Evolutionary conservation across 2,888 invertebrate species (phyloP), one percentile per base, ranked within the genome.

Genomic region (Drosophila borborema): DNA sequence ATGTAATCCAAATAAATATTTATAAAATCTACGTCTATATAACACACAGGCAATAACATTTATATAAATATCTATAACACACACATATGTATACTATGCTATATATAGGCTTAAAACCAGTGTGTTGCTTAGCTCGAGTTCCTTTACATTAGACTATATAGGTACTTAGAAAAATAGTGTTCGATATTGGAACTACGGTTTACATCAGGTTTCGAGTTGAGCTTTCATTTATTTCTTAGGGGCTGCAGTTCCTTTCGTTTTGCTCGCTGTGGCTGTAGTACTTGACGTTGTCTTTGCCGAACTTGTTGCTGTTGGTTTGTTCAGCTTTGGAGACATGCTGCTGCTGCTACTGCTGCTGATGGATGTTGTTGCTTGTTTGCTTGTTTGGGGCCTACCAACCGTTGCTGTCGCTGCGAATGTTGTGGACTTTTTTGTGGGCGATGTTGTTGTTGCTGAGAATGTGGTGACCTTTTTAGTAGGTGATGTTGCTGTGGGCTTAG

Each of bases 91-190:
- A 36, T 51, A 38, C 45, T 41, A 54, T 28, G 6, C 28, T 28
- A 28, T 28, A 59, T 61, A 64, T 60, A 55, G 18, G 59, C 40
- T 68, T 63, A 43, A 51, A 62, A 75, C 46, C 38, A 53, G 45
- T 16, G 14, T 34, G 56, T 51, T 46, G 69, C 79, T 72, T 72
- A 81, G 74, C 79, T 86, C 69, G 54, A 62, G 10, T 40, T 72
- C 43, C 54, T 65, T 65, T 63, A 54, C 53, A 64, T 60, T 55
- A 53, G 55, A 51, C 28, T 79, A 79, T 60, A 59, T 76, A 79
- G 55, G 60, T 72, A 58, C 73, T 82, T 85, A 81, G 67, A 84
- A 87, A 89, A 87, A 89, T 86, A 84, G 69, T 72, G 28, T 78
- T 84, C 65, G 56, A 66, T 78, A 72, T 70, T 62, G 64, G 67